A percentile compares a stretch with the other conserved stretches of the same genome.
These are phyloP conservation scores for Gallinago jamesoni DNA, from an alignment of 2,113 vertebrate species.

Conservation along the genomic window DNA sequence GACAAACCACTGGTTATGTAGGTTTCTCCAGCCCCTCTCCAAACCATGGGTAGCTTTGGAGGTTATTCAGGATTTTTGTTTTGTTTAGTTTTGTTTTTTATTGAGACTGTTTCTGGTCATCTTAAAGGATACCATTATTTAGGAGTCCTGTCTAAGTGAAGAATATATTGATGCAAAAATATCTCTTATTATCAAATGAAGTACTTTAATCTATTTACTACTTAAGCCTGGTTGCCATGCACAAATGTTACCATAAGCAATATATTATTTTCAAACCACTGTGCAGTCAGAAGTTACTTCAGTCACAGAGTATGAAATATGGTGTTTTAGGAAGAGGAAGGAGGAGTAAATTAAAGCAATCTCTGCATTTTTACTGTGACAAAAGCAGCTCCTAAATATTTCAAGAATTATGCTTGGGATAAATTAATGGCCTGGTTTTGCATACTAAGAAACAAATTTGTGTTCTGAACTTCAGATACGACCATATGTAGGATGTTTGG, in stretches of 20 bases:
- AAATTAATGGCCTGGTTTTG: background rate
- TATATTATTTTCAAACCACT: background rate
- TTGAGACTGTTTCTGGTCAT: background rate
- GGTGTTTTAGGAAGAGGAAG: background rate
- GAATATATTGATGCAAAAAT: background rate
- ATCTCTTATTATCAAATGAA: background rate
- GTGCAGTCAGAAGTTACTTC: background rate
- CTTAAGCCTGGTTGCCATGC: background rate
- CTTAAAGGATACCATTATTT: background rate
- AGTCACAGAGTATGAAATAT: background rate
- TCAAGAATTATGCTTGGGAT: background rate
- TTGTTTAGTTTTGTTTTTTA: too few species aligned
- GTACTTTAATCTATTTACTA: background rate
- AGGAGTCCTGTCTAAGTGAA: background rate
- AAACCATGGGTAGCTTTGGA: background rate
- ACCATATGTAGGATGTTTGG: constrained; percentile 90
- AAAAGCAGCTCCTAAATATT: background rate
- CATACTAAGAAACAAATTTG: background rate
- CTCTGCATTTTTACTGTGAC: background rate
- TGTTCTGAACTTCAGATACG: constrained; percentile 80
- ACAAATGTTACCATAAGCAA: background rate
- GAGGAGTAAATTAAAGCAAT: background rate
- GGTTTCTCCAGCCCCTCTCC: background rate
- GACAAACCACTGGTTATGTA: background rate
- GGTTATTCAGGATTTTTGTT: background rate